Evolutionary conservation across 2,113 vertebrate genomes (phyloP).

Genomic region (Pithys albifrons): DNA sequence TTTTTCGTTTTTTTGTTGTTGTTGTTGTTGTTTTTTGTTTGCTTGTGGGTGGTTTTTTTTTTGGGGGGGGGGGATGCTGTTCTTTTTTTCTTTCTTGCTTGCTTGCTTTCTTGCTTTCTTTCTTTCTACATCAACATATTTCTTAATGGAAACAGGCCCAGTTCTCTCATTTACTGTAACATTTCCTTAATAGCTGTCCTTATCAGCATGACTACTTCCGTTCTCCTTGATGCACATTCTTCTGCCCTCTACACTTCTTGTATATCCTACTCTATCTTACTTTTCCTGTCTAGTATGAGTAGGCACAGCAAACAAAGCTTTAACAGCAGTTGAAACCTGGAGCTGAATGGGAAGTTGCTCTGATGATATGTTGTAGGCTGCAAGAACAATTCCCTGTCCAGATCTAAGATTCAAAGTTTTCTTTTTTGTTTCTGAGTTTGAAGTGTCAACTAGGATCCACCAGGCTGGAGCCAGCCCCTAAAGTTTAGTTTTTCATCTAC

Average conservation of each 20-base stretch:
- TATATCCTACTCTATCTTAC: neutral
- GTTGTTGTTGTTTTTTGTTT: no score
- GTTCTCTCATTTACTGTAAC: neutral
- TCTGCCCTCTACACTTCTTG: neutral
- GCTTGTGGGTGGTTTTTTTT: no score
- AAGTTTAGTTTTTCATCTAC: neutral
- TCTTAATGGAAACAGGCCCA: neutral
- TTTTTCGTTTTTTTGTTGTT: no score
- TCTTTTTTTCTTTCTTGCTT: rapidly evolving
- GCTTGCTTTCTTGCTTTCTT: neutral
- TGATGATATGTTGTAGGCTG: rapidly evolving
- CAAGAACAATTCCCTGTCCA: neutral
- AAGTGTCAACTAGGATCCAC: neutral
- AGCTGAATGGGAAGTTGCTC: neutral
- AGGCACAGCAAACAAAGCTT: neutral
- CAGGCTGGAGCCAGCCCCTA: neutral
- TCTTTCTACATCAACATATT: neutral
- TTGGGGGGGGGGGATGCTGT: neutral
- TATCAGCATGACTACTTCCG: neutral
- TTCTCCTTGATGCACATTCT: neutral
- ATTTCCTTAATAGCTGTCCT: neutral
- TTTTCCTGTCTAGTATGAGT: neutral
- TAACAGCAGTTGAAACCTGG: neutral
- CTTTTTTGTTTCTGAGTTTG: neutral
- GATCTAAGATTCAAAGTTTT: neutral